Evolutionary conservation across 2,113 vertebrate genomes (phyloP).

Genomic region (Crotalus horridus): DNA sequence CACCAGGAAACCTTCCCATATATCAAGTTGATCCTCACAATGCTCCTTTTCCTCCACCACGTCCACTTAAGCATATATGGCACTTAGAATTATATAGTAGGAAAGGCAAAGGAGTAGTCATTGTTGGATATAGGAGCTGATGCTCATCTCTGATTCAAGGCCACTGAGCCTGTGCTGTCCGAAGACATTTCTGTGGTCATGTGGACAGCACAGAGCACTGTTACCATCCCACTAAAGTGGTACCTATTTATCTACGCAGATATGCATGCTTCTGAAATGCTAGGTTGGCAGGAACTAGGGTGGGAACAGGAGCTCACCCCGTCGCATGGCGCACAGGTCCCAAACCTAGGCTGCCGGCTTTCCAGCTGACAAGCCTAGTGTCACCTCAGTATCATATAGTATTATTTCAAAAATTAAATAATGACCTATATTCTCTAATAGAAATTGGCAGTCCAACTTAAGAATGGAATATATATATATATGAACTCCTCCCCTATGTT

Average conservation of each 20-base stretch:
- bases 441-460: not conserved
- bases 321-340: not conserved
- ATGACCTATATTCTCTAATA: not conserved
- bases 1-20: accelerated
- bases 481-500: not conserved
- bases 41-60: not conserved
- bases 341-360: not conserved
- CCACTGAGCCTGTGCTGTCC: not conserved
- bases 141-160: not conserved
- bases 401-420: not conserved
- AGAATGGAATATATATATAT: not conserved
- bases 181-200: not conserved
- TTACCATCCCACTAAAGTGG: not conserved
- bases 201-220: not conserved
- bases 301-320: not conserved
- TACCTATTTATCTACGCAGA: not conserved
- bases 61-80: not conserved
- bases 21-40: not conserved
- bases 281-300: not conserved
- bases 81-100: not conserved
- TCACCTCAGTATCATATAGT: not conserved
- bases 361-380: not conserved
- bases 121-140: not conserved
- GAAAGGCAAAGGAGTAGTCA: not conserved
- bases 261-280: not conserved